Conservation (phyloP, 2,797 vertebrate genomes). For the Otolemur crassicaudatus region DNA sequence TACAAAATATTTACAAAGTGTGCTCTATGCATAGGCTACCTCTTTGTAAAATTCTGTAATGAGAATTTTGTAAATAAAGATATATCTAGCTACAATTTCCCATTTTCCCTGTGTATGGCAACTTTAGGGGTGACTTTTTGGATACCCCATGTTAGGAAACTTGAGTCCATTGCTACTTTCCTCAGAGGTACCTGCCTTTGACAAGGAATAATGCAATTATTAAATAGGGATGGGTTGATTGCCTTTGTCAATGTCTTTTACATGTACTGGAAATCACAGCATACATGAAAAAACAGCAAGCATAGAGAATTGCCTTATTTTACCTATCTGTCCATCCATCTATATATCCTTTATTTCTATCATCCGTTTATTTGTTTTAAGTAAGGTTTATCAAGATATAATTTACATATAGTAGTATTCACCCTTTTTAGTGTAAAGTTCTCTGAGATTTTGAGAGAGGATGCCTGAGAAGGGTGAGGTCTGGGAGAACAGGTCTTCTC, state of each 20-base stretch:
- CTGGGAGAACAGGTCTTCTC: too few relatives aligned
- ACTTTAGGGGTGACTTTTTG: too few relatives aligned
- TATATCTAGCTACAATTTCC: too few relatives aligned
- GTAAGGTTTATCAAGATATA: not conserved
- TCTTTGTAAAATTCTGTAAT: too few relatives aligned
- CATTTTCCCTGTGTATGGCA: too few relatives aligned
- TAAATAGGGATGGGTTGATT: not conserved
- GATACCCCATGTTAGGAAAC: not conserved
- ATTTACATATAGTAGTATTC: not conserved
- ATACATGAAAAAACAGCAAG: not conserved
- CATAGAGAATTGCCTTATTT: not conserved
- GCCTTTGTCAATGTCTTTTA: not conserved
- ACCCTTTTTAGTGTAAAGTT: not conserved
- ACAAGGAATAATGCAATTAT: not conserved
- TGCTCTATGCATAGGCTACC: too few relatives aligned
- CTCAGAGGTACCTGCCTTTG: not conserved
- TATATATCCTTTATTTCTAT: not conserved
- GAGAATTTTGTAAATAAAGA: too few relatives aligned
- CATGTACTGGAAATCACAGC: not conserved
- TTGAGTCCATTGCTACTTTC: not conserved
- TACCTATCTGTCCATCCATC: not conserved
- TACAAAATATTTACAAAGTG: too few relatives aligned
- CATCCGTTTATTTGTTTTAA: not conserved
- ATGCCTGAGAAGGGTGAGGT: too few relatives aligned
- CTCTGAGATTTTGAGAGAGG: not conserved